Evolutionary conservation across 2,888 invertebrate genomes (phyloP).

Genomic region (Graphium colonna): DNA sequence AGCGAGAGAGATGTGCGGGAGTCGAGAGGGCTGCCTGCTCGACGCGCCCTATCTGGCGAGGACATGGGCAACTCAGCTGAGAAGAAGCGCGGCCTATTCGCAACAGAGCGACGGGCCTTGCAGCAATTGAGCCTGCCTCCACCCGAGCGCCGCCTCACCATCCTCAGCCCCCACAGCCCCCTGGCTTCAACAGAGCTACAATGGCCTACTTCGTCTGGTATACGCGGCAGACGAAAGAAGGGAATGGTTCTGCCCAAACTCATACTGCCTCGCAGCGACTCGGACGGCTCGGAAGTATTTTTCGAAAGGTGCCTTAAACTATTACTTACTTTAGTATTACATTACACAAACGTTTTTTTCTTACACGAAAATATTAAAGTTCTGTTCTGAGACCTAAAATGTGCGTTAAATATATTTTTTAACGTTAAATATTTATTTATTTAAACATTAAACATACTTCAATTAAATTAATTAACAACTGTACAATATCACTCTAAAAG

Average conservation of each 20-base stretch:
- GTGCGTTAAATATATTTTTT: too few species aligned
- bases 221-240: conserved; percentile 84
- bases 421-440: too few species aligned
- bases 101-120: conserved; percentile 81
- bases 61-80: conserved; percentile 82
- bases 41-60: conserved; percentile 82
- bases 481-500: too few species aligned
- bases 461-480: too few species aligned
- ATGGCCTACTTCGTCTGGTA: conserved; percentile 79
- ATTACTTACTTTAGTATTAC: conserved; percentile 12
- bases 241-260: conserved; percentile 87
- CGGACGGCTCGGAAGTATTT: conserved; percentile 84
- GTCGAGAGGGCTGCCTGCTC: conserved; percentile 81
- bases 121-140: conserved; percentile 86
- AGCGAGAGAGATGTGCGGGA: conserved; percentile 85
- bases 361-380: too few species aligned
- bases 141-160: conserved; percentile 85
- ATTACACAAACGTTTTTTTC: too few species aligned
- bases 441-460: too few species aligned
- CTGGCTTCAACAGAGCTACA: conserved; percentile 83
- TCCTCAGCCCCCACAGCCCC: conserved; percentile 89
- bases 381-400: neutral
- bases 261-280: conserved; percentile 87
- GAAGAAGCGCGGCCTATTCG: conserved; percentile 83
- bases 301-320: conserved; percentile 74